phyloP scores from a whole-genome alignment of 2,888 invertebrate genomes.

The Dendrolimus houi region DNA sequence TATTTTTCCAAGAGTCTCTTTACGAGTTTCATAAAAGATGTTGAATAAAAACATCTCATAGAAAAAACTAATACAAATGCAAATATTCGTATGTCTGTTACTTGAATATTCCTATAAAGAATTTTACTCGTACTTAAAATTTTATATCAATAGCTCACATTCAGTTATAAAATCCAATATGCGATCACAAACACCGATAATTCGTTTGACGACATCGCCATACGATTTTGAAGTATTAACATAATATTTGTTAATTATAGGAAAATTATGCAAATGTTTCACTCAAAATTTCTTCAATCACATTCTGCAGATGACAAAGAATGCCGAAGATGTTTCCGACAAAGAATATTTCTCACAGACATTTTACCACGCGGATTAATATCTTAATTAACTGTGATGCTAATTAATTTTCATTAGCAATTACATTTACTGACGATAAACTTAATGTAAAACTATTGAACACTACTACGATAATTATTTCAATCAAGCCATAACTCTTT shows the following conservation, averaged over 20 bases:
- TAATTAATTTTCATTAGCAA: neutral
- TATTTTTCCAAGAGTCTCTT: too few species aligned
- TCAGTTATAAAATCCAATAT: neutral
- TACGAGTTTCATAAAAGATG: too few species aligned
- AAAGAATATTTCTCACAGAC: neutral
- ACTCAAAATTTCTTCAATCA: neutral
- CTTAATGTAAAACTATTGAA: too few species aligned
- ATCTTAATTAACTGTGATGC: neutral
- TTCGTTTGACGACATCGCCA: neutral
- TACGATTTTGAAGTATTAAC: neutral
- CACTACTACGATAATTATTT: too few species aligned
- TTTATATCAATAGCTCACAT: neutral
- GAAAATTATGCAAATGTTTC: neutral
- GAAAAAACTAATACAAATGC: too few species aligned
- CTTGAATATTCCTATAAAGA: neutral
- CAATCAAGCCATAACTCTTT: too few species aligned
- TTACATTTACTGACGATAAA: neutral
- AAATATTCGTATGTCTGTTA: too few species aligned
- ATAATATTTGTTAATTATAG: neutral
- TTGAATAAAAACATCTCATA: too few species aligned
- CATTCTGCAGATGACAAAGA: neutral
- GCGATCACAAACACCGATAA: neutral
- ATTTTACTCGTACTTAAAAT: constrained; percentile 14
- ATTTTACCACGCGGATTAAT: neutral
- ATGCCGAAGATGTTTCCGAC: neutral